A percentile compares a stretch with the other conserved stretches of the same genome.
Conservation (phyloP, 2,888 invertebrate genomes). For the Eupsilia transversa region DNA sequence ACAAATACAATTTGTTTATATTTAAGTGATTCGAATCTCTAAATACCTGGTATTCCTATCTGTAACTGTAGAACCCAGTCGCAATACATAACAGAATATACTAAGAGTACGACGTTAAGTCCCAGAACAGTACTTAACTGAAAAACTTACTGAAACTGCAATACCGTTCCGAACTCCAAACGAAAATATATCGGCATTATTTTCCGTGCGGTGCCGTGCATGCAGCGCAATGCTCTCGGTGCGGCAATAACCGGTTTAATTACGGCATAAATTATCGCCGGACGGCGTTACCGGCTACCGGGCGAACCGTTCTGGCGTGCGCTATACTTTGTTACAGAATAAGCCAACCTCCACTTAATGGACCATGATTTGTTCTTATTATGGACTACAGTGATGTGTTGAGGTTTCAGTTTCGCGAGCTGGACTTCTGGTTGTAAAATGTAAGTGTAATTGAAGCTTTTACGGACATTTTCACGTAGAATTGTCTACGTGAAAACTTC, state of each 20-base stretch:
- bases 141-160: conserved; percentile 44
- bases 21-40: background rate
- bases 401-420: background rate
- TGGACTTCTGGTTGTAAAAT: conserved; percentile 1
- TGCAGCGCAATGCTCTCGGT: conserved; percentile 53
- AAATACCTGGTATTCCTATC: conserved; percentile 2
- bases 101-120: background rate
- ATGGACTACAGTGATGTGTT: conserved; percentile 21
- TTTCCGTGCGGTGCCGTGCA: conserved; percentile 42
- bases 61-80: background rate
- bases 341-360: conserved; percentile 50
- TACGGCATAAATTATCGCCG: conserved; percentile 73
- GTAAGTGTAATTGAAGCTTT: background rate
- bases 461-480: background rate
- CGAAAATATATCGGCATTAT: conserved; percentile 61
- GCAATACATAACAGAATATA: background rate
- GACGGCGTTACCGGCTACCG: conserved; percentile 58
- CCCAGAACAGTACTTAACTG: conserved; percentile 18
- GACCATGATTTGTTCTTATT: conserved; percentile 45
- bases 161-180: conserved; percentile 29
- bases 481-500: background rate
- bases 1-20: background rate
- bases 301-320: conserved; percentile 36
- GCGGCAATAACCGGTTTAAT: conserved; percentile 72
- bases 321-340: conserved; percentile 60